Evolutionary conservation across 2,797 vertebrate species (phyloP), one percentile per base, ranked within the genome.

Genomic region (Gouania willdenowi): DNA sequence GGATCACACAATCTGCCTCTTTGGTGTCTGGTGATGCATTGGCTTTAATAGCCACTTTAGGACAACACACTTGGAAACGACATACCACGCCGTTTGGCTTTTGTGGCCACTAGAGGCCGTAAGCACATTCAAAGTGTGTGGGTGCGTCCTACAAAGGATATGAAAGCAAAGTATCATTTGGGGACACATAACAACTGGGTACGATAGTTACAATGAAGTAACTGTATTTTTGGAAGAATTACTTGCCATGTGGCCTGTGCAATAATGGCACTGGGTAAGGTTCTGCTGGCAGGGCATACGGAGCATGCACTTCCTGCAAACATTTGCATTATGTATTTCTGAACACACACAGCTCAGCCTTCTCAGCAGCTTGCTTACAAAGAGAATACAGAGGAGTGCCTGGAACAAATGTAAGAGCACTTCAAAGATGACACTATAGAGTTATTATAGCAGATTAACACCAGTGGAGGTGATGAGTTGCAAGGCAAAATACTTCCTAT

Each of bases 1-100:
- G 77, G 71, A 84, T 83, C 70, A 77, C 70, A 79, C 81, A 82
- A 86, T 84, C 83, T 82, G 69, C 62, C 60, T 65, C 81, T 85
- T 84, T 83, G 74, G 83, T 70, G 76, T 85, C 59, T 54, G 71
- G 78, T 62, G 77, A 82, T 69, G 75, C 80, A 74, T 70, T 47
- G 55, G 47, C 78, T 82, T 76, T 83, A 77, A 82, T 75, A 66
- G 71, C 83, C 85, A 81, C 56, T 73, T 77, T 50, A 55, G 69
- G 52, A 73, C 71, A 75, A 75, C 52, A 66, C 53, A 77, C 65
- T 83, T 54, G 50, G 70, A 64, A 75, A 66, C 69, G 41, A 69
- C 82, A 77, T 66, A 50, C 75, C 71, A 78, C 47, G 59, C 59
- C 49, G 55, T 66, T 65, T 25, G 14, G 66, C 45, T 66, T 58